Conservation (phyloP, 2,888 invertebrate species). For the Gortyna flavago region DNA sequence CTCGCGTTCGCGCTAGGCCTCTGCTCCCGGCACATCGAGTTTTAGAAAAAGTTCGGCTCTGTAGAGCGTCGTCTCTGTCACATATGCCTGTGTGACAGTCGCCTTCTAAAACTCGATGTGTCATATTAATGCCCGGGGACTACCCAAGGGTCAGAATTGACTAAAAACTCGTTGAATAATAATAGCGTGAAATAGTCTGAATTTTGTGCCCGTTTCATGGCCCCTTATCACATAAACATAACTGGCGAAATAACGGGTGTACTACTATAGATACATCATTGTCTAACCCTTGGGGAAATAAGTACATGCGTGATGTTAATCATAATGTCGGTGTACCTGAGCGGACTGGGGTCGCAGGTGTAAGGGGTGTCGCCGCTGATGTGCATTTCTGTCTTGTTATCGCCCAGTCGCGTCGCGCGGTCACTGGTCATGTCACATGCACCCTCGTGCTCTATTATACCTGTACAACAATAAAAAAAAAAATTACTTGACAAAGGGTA, state of each 20-base stretch:
- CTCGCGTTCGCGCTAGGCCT: background rate
- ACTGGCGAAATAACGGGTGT: background rate
- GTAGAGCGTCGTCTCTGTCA: background rate
- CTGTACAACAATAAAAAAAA: constrained; percentile 63
- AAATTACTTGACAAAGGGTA: background rate
- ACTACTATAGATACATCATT: background rate
- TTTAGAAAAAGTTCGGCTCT: background rate
- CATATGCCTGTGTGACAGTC: background rate
- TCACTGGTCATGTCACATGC: constrained; percentile 86
- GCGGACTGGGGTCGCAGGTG: constrained; percentile 87
- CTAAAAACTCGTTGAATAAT: constrained; percentile 33
- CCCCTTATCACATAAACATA: background rate
- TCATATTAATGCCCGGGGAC: constrained; percentile 19
- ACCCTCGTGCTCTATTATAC: constrained; percentile 84
- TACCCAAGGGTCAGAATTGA: constrained; percentile 12
- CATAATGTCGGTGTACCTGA: constrained; percentile 74
- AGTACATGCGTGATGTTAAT: background rate
- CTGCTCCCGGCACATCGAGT: background rate
- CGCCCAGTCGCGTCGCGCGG: constrained; percentile 79
- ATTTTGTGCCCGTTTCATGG: background rate
- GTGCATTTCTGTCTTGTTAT: constrained; percentile 85
- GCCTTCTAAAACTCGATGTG: background rate
- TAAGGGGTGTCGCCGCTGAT: constrained; percentile 86
- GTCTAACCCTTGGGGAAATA: background rate
- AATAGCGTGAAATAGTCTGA: background rate